phyloP scores from a whole-genome alignment of 2,113 vertebrate genomes.

The Neodon shergylaensis region DNA sequence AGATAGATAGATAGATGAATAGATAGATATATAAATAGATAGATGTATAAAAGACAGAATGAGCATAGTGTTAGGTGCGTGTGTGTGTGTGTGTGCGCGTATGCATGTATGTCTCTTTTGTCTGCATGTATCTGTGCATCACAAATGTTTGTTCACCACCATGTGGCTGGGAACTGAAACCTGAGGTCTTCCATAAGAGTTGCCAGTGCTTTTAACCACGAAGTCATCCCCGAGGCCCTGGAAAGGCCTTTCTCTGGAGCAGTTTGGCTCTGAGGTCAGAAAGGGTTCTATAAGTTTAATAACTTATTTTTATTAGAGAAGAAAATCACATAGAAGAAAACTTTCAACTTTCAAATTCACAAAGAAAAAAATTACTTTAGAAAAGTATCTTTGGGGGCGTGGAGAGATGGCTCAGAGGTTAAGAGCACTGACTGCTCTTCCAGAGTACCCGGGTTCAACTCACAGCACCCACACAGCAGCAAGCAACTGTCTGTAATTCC shows the following conservation, averaged over 20 bases:
- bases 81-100: too few relatives aligned
- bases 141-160: not conserved
- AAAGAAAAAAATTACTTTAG: constrained; percentile 32
- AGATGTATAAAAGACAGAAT: not conserved
- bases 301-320: not conserved
- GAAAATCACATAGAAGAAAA: constrained; percentile 34
- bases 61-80: not conserved
- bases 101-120: not conserved
- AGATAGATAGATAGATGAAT: not conserved
- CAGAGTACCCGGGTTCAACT: too few relatives aligned
- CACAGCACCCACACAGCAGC: too few relatives aligned
- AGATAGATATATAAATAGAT: not conserved
- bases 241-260: not conserved
- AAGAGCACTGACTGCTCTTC: too few relatives aligned
- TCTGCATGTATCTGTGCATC: not conserved
- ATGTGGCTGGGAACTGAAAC: not conserved
- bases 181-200: not conserved
- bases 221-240: not conserved
- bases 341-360: constrained; percentile 60
- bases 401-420: too few relatives aligned
- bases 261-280: not conserved
- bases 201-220: not conserved
- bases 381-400: not conserved
- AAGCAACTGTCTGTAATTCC: too few relatives aligned
- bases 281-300: not conserved